These are phyloP conservation scores for Diorhabda carinulata DNA, from an alignment of 1,140 invertebrate genomes.

Conservation along the genomic window DNA sequence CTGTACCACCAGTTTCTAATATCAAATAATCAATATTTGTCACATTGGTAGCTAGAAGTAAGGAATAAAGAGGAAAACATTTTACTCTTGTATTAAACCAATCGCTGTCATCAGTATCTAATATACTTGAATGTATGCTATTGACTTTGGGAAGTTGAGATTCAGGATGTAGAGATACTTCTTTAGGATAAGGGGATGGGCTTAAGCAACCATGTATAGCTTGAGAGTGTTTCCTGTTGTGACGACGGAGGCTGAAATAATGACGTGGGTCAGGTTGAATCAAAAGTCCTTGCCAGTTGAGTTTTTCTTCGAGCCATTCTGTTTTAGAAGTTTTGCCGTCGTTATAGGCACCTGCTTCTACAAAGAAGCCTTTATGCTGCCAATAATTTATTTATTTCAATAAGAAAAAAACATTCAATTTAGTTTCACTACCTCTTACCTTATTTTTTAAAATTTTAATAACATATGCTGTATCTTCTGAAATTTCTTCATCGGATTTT, in stretches of 20 bases:
- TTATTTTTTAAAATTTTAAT: conserved; percentile 48
- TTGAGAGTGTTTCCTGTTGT: conserved; percentile 56
- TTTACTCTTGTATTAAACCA: conserved; percentile 63
- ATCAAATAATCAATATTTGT: conserved; percentile 68
- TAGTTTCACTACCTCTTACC: conserved; percentile 34
- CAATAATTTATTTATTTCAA: conserved; percentile 26
- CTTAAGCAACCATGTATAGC: conserved; percentile 71
- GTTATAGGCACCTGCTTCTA: conserved; percentile 59
- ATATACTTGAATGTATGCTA: conserved; percentile 49
- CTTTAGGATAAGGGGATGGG: conserved; percentile 67
- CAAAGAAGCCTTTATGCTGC: conserved; percentile 57
- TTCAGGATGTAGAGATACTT: conserved; percentile 65
- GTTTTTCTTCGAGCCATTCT: conserved; percentile 63
- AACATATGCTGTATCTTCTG: conserved; percentile 42
- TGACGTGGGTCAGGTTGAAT: conserved; percentile 69
- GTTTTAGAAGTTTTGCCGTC: conserved; percentile 58
- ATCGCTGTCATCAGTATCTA: conserved; percentile 50
- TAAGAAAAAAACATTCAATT: conserved; percentile 7
- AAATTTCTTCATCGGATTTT: conserved; percentile 33
- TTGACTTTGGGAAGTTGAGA: conserved; percentile 51
- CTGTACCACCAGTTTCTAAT: conserved; percentile 63
- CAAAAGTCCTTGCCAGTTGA: conserved; percentile 70
- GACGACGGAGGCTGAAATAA: conserved; percentile 56
- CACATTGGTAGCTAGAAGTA: conserved; percentile 71
- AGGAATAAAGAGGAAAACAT: conserved; percentile 79